A percentile compares a stretch with the other conserved stretches of the same genome.
Conservation (phyloP, 2,113 vertebrate genomes). For the Ceuthmochares aereus region DNA sequence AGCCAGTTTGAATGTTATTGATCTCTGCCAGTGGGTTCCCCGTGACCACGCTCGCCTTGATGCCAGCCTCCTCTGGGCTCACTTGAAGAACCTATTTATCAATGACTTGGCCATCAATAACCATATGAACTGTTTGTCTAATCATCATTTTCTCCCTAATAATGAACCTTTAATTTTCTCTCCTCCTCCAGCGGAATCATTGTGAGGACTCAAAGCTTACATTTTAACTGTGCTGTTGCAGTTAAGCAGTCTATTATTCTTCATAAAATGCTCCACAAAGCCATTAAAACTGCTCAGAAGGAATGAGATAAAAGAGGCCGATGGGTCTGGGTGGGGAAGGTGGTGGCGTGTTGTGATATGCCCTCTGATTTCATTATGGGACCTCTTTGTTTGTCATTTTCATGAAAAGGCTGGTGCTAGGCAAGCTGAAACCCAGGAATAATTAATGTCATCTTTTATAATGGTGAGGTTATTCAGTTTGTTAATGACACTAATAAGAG, state of each 20-base stretch:
- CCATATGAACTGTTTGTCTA: neutral
- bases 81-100: neutral
- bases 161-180: neutral
- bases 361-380: neutral
- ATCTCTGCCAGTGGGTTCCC: neutral
- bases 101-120: neutral
- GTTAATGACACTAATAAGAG: neutral
- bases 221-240: neutral
- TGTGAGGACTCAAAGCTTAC: neutral
- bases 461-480: no score
- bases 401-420: neutral
- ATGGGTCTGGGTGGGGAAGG: neutral
- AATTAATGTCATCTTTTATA: neutral
- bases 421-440: neutral
- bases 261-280: neutral
- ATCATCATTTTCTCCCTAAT: neutral
- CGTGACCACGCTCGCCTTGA: neutral
- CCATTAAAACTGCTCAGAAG: neutral
- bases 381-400: neutral
- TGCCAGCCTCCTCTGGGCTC: neutral
- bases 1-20: no score
- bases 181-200: neutral
- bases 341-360: rapidly evolving
- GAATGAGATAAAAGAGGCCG: neutral
- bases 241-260: neutral